Evolutionary conservation across 2,888 invertebrate genomes (phyloP).

Genomic region (Melinaea marsaeus): DNA sequence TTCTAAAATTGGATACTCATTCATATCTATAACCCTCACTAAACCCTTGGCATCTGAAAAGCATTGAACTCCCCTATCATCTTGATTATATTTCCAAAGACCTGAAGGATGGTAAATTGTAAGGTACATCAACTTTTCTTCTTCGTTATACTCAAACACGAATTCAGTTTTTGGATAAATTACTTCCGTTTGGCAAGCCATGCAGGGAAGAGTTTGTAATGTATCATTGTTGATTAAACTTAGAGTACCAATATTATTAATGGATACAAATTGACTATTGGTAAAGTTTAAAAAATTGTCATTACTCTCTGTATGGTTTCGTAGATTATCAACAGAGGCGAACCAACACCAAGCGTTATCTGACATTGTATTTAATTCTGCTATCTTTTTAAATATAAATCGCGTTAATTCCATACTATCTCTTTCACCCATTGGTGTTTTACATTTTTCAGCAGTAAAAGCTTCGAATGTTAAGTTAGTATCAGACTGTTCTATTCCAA

Average conservation of each 20-base stretch:
- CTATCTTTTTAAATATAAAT: slow-evolving; percentile 59
- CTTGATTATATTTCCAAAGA: slow-evolving; percentile 67
- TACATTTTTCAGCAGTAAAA: slow-evolving; percentile 48
- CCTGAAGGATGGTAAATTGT: slow-evolving; percentile 77
- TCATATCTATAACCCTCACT: slow-evolving; percentile 63
- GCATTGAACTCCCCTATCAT: slow-evolving; percentile 76
- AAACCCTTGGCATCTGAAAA: slow-evolving; percentile 79
- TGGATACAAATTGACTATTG: slow-evolving; percentile 41
- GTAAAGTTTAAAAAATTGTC: slow-evolving; percentile 10
- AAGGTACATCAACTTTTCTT: slow-evolving; percentile 57
- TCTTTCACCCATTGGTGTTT: slow-evolving; percentile 49
- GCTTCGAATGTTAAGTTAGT: slow-evolving; percentile 47
- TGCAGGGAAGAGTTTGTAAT: slow-evolving; percentile 46
- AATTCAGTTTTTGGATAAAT: slow-evolving; percentile 52
- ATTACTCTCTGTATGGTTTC: background rate
- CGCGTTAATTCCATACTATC: slow-evolving; percentile 42
- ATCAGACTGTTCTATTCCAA: slow-evolving; percentile 54
- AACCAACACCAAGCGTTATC: slow-evolving; percentile 62
- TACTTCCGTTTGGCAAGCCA: slow-evolving; percentile 61
- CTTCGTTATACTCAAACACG: slow-evolving; percentile 52
- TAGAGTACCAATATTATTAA: slow-evolving; percentile 54
- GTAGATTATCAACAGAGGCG: slow-evolving; percentile 27
- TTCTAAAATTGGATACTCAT: slow-evolving; percentile 49
- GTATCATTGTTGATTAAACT: slow-evolving; percentile 41
- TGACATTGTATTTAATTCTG: slow-evolving; percentile 43